Percentiles rank a stretch among this genome's conserved stretches.
Conservation (phyloP, 2,797 vertebrate species). For the Sylvia borin region DNA sequence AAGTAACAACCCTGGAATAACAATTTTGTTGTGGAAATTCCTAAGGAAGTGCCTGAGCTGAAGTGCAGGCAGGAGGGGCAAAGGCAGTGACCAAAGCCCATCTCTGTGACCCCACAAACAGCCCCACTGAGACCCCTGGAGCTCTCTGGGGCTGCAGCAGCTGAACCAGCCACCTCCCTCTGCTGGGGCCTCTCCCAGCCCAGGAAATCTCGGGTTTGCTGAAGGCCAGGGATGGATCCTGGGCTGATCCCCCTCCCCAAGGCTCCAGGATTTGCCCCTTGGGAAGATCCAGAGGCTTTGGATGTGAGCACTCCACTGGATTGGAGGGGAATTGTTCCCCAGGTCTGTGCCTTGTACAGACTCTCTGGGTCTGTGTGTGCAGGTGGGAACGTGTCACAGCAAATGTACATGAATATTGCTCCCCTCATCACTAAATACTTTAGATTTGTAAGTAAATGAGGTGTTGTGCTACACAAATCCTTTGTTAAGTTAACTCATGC, state of each 20-base stretch:
- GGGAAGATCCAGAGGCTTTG: background rate
- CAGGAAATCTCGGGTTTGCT: background rate
- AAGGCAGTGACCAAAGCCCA: background rate
- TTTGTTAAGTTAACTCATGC: background rate
- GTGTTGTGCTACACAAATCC: background rate
- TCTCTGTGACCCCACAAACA: background rate
- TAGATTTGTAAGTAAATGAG: background rate
- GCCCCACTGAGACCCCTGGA: background rate
- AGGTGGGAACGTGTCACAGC: background rate
- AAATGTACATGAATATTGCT: background rate
- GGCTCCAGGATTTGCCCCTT: background rate
- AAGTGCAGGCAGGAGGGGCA: background rate
- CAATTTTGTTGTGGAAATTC: rapidly evolving
- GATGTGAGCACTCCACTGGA: background rate
- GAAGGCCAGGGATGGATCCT: rapidly evolving
- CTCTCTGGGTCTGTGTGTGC: background rate
- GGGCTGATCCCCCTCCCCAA: background rate
- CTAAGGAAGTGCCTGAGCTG: too few relatives aligned
- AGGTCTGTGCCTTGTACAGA: background rate
- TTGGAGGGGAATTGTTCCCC: background rate
- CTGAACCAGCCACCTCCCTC: background rate
- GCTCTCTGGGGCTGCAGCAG: background rate
- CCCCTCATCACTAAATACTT: background rate
- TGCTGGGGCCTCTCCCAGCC: background rate
- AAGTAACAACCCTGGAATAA: background rate